Evolutionary conservation across 2,888 invertebrate species (phyloP).

Genomic region (Ophioninae sp.): DNA sequence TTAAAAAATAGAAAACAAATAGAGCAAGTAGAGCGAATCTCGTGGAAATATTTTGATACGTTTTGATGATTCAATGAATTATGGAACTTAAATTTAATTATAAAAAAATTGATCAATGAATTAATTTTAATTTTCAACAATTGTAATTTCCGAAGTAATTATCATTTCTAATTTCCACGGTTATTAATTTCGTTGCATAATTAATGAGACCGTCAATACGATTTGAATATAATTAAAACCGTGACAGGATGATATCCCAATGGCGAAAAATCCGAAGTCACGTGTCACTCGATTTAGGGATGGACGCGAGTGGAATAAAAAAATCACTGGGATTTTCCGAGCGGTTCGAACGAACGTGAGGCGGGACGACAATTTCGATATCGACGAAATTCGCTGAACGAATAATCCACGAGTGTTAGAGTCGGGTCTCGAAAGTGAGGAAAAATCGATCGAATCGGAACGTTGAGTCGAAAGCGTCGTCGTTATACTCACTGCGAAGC

Average conservation of each 20-base stretch:
- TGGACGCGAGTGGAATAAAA: background rate
- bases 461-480: background rate
- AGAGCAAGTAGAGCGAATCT: background rate
- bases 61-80: background rate
- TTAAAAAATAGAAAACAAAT: background rate
- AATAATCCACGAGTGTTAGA: background rate
- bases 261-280: too few species aligned
- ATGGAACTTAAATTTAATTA: too few species aligned
- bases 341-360: background rate
- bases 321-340: background rate
- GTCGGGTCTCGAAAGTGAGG: background rate
- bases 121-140: too few species aligned
- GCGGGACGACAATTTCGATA: background rate
- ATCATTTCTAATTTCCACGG: too few species aligned
- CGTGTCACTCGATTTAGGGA: too few species aligned
- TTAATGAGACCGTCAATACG: background rate
- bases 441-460: background rate
- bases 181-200: background rate
- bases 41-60: background rate
- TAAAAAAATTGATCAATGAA: too few species aligned
- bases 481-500: constrained; percentile 73
- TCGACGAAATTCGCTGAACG: background rate
- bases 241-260: too few species aligned
- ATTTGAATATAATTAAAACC: background rate
- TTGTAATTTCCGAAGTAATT: too few species aligned